A percentile compares a stretch with the other conserved stretches of the same genome.
Evolutionary conservation across 2,797 vertebrate species (phyloP).

Genomic region (Thunnus albacares): DNA sequence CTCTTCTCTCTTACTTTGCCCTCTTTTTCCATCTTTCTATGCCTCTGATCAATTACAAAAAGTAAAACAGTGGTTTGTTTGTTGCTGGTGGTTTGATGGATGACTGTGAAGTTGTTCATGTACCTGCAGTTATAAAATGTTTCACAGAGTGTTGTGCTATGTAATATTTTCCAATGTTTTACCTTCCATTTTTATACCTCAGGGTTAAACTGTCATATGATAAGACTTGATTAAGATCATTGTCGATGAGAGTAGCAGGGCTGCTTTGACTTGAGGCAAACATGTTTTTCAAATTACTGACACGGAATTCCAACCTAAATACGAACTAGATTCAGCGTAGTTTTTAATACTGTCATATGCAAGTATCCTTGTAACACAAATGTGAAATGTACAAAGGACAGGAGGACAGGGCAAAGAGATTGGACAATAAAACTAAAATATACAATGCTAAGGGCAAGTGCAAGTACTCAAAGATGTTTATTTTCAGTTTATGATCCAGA

Average conservation of each 20-base stretch:
- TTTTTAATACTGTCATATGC: neutral
- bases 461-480: neutral
- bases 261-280: neutral
- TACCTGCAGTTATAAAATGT: conserved; percentile 8
- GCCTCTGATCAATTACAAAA: conserved; percentile 25
- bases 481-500: conserved; percentile 5
- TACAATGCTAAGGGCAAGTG: neutral
- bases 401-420: neutral
- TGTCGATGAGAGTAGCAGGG: neutral
- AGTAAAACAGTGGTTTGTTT: conserved; percentile 5
- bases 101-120: conserved; percentile 9
- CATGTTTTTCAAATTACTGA: neutral
- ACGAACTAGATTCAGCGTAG: neutral
- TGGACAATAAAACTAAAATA: neutral
- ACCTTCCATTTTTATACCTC: conserved; percentile 1
- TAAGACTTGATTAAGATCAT: neutral
- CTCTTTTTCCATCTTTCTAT: conserved; percentile 8
- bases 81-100: conserved; percentile 33
- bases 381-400: neutral
- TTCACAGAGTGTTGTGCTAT: neutral
- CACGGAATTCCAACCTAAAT: neutral
- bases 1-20: neutral
- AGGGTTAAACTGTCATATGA: neutral
- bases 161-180: neutral
- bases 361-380: neutral